Conservation (phyloP, 2,113 vertebrate species). For the Nibea albiflora region DNA sequence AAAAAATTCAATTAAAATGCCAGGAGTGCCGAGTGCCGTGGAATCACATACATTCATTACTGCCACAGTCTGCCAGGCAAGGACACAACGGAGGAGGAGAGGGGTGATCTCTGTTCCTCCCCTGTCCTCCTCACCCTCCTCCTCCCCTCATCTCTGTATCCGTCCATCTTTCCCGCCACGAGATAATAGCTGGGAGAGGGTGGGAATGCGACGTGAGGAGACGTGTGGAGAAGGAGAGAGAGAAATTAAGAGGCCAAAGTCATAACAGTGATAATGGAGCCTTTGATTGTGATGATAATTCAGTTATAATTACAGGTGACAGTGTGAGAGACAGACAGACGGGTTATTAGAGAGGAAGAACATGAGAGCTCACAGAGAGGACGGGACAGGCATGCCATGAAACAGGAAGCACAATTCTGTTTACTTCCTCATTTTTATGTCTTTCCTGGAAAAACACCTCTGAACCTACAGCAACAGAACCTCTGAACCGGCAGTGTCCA, state of each 20-base stretch:
- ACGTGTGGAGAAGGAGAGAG: background rate
- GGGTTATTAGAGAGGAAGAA: background rate
- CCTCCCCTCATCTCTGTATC: background rate
- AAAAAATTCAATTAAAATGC: constrained; percentile 74
- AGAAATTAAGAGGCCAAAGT: constrained; percentile 53
- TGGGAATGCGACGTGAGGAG: background rate
- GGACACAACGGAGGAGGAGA: background rate
- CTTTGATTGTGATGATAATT: constrained; percentile 66
- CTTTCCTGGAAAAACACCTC: no score
- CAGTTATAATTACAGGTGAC: constrained; percentile 55
- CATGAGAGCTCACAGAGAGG: background rate
- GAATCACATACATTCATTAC: constrained; percentile 64
- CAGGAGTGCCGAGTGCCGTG: constrained; percentile 36
- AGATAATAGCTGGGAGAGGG: constrained; percentile 24
- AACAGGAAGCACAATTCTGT: no score
- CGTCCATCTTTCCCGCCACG: background rate
- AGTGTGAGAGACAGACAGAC: background rate
- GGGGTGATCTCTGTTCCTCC: background rate
- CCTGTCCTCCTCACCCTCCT: background rate
- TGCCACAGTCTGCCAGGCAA: constrained; percentile 49
- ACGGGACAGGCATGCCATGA: no score
- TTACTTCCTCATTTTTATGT: no score
- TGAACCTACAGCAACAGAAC: no score
- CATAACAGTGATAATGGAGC: constrained; percentile 58
- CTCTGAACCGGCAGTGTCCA: no score